Evolutionary conservation across 2,888 invertebrate genomes (phyloP).

Genomic region (Vesta saturnalis): DNA sequence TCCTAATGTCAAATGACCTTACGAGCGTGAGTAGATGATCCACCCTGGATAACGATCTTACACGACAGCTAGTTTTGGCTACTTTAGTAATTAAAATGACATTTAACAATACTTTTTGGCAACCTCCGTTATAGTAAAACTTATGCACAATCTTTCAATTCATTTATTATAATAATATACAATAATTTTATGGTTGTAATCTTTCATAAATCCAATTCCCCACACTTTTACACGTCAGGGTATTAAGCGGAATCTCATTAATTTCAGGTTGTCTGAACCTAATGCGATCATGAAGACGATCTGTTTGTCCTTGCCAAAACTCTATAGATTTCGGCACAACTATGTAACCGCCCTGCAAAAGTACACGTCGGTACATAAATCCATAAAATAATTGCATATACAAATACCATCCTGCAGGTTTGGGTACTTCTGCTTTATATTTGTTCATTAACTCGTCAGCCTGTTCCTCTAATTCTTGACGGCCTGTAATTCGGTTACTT

Average conservation of each 20-base stretch:
- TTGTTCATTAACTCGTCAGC: slow-evolving; percentile 73
- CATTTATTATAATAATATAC: too few relatives aligned
- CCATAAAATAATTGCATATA: too few relatives aligned
- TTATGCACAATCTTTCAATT: too few relatives aligned
- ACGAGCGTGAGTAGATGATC: too few relatives aligned
- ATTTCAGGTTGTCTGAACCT: slow-evolving; percentile 74
- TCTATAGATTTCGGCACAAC: slow-evolving; percentile 86
- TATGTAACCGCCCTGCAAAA: slow-evolving; percentile 92
- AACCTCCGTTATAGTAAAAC: too few relatives aligned
- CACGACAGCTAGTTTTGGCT: too few relatives aligned
- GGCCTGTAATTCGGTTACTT: slow-evolving; percentile 78
- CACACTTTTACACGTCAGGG: slow-evolving; percentile 77
- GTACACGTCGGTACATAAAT: slow-evolving; percentile 17
- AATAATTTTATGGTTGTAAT: slow-evolving; percentile 85
- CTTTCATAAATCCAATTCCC: slow-evolving; percentile 95
- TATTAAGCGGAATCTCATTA: slow-evolving; percentile 64
- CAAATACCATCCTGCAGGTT: slow-evolving; percentile 84
- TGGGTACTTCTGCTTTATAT: slow-evolving; percentile 75
- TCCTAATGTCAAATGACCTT: too few relatives aligned
- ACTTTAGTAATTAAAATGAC: too few relatives aligned
- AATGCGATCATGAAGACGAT: slow-evolving; percentile 96
- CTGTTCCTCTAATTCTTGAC: slow-evolving; percentile 75
- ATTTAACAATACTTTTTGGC: too few relatives aligned
- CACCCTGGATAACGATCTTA: too few relatives aligned
- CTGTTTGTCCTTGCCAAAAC: slow-evolving; percentile 99